These are phyloP conservation scores for Pollenia griseotomentosa DNA, from an alignment of 2,888 invertebrate genomes.

Conservation along the genomic window DNA sequence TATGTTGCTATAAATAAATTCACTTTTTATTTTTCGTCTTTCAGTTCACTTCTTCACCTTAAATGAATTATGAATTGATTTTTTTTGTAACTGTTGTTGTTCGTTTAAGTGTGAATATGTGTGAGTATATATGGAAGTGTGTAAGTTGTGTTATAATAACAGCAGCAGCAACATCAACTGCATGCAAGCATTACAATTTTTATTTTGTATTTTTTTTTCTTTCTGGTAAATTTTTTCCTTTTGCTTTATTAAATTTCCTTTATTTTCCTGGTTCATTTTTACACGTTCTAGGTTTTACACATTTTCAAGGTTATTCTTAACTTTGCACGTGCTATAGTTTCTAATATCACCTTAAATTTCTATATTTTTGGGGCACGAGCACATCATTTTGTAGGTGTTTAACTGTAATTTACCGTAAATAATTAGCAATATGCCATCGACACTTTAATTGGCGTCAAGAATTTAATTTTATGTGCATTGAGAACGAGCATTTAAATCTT, in stretches of 20 bases:
- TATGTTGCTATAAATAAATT: conserved; percentile 41
- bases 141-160: conserved; percentile 10
- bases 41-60: conserved; percentile 54
- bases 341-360: conserved; percentile 15
- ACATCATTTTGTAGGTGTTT: not conserved
- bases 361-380: not conserved
- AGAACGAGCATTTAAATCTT: not conserved
- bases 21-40: conserved; percentile 38
- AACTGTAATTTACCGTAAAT: not conserved
- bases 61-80: conserved; percentile 69
- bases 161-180: conserved; percentile 30
- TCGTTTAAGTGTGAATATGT: not conserved
- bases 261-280: conserved; percentile 27
- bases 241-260: conserved; percentile 48
- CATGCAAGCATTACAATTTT: conserved; percentile 36
- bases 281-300: conserved; percentile 42
- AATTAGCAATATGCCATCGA: conserved; percentile 1
- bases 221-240: conserved; percentile 49
- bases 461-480: conserved; percentile 10
- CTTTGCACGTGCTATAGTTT: conserved; percentile 66
- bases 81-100: conserved; percentile 45
- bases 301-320: conserved; percentile 68
- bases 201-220: conserved; percentile 34
- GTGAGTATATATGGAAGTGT: not conserved
- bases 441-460: conserved; percentile 23